Percentiles rank a stretch among this genome's conserved stretches.
These are phyloP conservation scores for Diuraphis noxia DNA, from an alignment of 1,140 invertebrate genomes.

Conservation along the genomic window DNA sequence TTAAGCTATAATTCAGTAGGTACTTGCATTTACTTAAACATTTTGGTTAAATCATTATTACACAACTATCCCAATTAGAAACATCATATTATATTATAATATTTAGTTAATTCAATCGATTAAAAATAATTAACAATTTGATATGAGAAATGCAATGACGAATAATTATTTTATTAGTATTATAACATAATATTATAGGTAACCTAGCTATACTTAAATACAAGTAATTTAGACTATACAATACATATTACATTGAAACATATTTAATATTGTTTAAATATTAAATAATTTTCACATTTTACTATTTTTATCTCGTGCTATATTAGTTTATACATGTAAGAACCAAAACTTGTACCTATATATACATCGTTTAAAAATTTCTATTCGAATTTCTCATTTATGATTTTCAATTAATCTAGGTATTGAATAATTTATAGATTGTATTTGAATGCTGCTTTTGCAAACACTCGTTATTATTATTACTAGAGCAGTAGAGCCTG, in stretches of 20 bases:
- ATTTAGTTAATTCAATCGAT: conserved; percentile 1
- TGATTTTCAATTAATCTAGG: not conserved
- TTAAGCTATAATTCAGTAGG: not conserved
- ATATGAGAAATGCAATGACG: not conserved
- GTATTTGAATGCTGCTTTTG: not conserved
- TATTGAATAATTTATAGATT: not conserved
- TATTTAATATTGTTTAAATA: not conserved
- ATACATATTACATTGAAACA: not conserved
- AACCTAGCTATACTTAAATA: not conserved
- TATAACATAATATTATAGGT: not conserved
- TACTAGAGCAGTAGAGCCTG: not conserved
- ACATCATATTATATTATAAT: not conserved
- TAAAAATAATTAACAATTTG: conserved; percentile 5
- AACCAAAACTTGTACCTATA: not conserved
- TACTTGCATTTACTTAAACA: no score
- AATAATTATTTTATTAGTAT: not conserved
- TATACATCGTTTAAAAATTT: not conserved
- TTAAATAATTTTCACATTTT: not conserved
- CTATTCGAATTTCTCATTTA: not conserved
- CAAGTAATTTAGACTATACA: not conserved
- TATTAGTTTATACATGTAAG: not conserved
- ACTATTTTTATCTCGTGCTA: not conserved
- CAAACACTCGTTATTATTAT: not conserved
- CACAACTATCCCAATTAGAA: not conserved
- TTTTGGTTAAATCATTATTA: not conserved